These are phyloP conservation scores for Fundulus diaphanus DNA, from an alignment of 2,797 vertebrate species.

Conservation along the genomic window DNA sequence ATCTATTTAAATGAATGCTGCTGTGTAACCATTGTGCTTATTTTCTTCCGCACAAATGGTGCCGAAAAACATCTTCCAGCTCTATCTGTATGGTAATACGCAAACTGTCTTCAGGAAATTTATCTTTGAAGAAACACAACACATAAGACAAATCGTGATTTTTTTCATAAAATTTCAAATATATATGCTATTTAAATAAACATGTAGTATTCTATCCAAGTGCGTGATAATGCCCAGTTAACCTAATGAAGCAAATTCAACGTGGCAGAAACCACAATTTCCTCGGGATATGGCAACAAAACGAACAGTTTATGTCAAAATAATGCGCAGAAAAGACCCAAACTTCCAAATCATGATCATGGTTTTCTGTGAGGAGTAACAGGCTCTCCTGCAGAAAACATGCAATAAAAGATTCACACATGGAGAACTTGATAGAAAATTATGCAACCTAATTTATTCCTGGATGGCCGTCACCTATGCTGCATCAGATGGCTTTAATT, in stretches of 20 bases:
- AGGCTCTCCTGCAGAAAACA: not conserved
- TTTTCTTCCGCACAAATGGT: not conserved
- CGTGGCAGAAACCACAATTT: not conserved
- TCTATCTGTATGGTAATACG: constrained; percentile 4
- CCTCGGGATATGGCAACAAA: not conserved
- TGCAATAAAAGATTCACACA: not conserved
- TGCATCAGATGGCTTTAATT: not conserved
- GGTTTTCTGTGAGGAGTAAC: not conserved
- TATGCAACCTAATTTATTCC: not conserved
- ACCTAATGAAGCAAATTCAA: constrained; percentile 4
- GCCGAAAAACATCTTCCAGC: constrained; percentile 5
- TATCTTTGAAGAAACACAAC: not conserved
- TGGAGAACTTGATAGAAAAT: constrained; percentile 8
- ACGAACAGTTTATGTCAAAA: not conserved
- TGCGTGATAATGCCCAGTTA: not conserved
- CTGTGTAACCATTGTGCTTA: constrained; percentile 21
- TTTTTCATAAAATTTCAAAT: not conserved
- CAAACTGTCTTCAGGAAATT: not conserved
- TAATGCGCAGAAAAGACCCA: not conserved
- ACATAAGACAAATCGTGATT: not conserved
- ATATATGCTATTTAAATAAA: not conserved
- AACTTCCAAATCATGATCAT: not conserved
- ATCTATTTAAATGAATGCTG: constrained; percentile 35
- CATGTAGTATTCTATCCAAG: not conserved
- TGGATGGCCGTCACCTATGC: not conserved